phyloP scores from a whole-genome alignment of 2,797 vertebrate genomes.

The Pteropus rufus region DNA sequence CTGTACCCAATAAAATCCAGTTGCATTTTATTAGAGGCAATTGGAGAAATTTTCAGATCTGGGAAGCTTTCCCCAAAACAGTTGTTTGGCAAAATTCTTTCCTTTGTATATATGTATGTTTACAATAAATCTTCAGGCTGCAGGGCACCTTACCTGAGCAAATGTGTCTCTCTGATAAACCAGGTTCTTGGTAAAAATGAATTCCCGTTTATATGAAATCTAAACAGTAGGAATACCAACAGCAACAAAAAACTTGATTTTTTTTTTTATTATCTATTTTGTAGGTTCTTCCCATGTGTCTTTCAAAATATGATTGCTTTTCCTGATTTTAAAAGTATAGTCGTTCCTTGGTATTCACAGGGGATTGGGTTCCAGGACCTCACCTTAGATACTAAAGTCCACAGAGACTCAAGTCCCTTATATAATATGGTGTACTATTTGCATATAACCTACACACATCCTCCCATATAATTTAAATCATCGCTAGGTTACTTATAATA shows the following conservation, averaged over 20 bases:
- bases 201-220: not conserved
- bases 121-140: not conserved
- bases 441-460: not conserved
- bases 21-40: not conserved
- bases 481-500: not conserved
- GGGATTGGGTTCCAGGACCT: not conserved
- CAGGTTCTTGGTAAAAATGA: conserved; percentile 18
- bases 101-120: not conserved
- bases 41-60: not conserved
- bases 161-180: conserved; percentile 33
- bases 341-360: not conserved
- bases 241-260: not conserved
- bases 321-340: not conserved
- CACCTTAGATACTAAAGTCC: not conserved
- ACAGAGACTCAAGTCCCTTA: not conserved
- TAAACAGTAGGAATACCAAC: conserved; percentile 14
- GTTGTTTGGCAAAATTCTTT: conserved; percentile 40
- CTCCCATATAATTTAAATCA: not conserved
- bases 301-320: conserved; percentile 35
- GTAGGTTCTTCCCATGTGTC: not conserved
- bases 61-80: not conserved
- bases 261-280: not conserved
- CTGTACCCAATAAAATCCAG: not conserved
- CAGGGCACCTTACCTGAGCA: not conserved
- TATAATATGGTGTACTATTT: not conserved